Conservation (phyloP, 92 coral and sea anemone genomes). For the Palythoa heliodiscus region DNA sequence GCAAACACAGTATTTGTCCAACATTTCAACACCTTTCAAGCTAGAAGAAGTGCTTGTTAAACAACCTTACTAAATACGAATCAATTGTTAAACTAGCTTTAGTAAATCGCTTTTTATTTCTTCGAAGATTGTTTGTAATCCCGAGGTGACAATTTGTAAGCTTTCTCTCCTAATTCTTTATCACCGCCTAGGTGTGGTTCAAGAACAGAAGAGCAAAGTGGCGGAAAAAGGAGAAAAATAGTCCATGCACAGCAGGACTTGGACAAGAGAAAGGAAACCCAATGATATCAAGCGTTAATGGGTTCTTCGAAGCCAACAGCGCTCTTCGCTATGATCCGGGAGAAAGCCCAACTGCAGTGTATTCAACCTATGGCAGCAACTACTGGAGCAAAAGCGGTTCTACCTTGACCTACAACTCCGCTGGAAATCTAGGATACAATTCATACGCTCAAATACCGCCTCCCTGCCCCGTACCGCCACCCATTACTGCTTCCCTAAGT, state of each 20-base stretch:
- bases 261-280: slow-evolving; percentile 78
- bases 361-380: slow-evolving; percentile 76
- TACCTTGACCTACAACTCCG: slow-evolving; percentile 64
- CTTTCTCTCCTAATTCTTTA: slow-evolving; percentile 35
- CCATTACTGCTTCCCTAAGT: slow-evolving; percentile 78
- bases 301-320: slow-evolving; percentile 69
- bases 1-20: neutral
- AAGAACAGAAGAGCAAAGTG: slow-evolving; percentile 97
- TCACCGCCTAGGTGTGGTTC: slow-evolving; percentile 88
- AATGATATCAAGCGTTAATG: slow-evolving; percentile 79
- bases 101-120: slow-evolving; percentile 39
- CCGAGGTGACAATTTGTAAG: slow-evolving; percentile 42
- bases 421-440: slow-evolving; percentile 75
- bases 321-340: slow-evolving; percentile 79
- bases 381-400: slow-evolving; percentile 81
- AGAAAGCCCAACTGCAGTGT: slow-evolving; percentile 80
- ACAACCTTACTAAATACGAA: slow-evolving; percentile 24
- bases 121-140: slow-evolving; percentile 32
- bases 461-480: slow-evolving; percentile 75
- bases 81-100: slow-evolving; percentile 41
- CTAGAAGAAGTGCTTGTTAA: slow-evolving; percentile 17
- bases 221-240: slow-evolving; percentile 97
- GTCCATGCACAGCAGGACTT: slow-evolving; percentile 72
- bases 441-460: slow-evolving; percentile 74
- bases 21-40: neutral